Base-by-base conservation (phyloP, 2,797 vertebrate species). In the Poeciliopsis paucimaculata region DNA sequence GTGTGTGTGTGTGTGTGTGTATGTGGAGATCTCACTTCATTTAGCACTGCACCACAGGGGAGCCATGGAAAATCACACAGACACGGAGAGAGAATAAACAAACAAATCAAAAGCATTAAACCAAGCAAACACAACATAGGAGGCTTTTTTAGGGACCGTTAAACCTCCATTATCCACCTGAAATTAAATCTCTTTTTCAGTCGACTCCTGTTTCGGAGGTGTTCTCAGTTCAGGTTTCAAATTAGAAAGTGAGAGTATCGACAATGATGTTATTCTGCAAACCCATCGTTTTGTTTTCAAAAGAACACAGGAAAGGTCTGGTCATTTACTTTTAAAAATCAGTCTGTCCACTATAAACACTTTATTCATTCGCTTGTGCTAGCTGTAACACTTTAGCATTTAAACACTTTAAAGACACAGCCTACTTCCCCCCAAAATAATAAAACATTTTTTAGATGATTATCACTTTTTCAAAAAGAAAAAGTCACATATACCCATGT, bases 31-130 rank as follows among this genome's bases (percentile, higher is more conserved):
- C 82, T 89, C 89, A 90, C 90, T 89, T 94, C 92, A 94, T 93
- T 94, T 91, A 91, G 89, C 90, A 87, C 62, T 7, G 77, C 93
- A 89, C 94, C 85, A 88, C 90, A 82, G 94, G 92, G 92, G 90
- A 91, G 81, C 82, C 77, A 41, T 74, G 88, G 88, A 87, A 92
- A 93, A 93, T 93, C 88, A 93, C 86, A 88, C 77, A 77, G 86
- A 88, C 89, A 89, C 51, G 8, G 47, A 77, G 81, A 90, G 87
- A 90, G 86, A 94, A 94, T 92, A 95, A 95, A 95, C 93, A 95
- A 96, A 95, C 93, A 95, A 94, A 95, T 96, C 93, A 95, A 93
- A 95, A 88, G 87, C 85, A 87, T 91, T 92, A 91, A 94, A 92
- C 78, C 87, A 77, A 90, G 85, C 89, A 92, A 92, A 92, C 84